phyloP scores from a whole-genome alignment of 2,888 invertebrate species.

The Latrodectus hesperus region DNA sequence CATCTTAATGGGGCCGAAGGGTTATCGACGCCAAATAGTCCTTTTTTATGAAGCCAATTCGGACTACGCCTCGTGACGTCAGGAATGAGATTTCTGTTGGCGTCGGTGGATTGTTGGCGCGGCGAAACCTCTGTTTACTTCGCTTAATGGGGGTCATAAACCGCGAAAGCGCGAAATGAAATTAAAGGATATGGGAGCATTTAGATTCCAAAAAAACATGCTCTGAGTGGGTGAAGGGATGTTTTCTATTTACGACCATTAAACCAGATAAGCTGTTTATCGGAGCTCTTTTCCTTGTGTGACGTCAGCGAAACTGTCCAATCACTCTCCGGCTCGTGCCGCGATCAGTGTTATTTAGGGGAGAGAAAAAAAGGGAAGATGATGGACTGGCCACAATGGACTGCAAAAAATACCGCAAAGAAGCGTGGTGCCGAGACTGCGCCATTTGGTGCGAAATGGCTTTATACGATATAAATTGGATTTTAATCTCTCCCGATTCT shows the following conservation, averaged over 20 bases:
- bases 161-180: constrained; percentile 24
- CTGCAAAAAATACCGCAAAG: too few species aligned
- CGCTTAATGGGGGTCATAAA: constrained; percentile 39
- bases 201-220: constrained; percentile 15
- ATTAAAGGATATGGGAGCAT: constrained; percentile 11
- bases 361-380: background rate
- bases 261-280: background rate
- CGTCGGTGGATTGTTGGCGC: background rate
- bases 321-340: background rate
- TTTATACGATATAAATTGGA: too few species aligned
- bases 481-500: too few species aligned
- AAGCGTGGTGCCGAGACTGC: too few species aligned
- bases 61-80: constrained; percentile 2
- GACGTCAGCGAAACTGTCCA: background rate
- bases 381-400: too few species aligned
- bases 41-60: constrained; percentile 1
- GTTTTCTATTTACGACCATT: constrained; percentile 24
- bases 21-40: constrained; percentile 41
- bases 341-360: background rate
- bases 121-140: constrained; percentile 29
- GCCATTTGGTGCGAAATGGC: too few species aligned
- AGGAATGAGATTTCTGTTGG: background rate
- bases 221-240: constrained; percentile 34
- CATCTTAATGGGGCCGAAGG: constrained; percentile 42
- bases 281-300: background rate